Conservation (phyloP, 2,113 vertebrate species). For the Malurus cyaneus region DNA sequence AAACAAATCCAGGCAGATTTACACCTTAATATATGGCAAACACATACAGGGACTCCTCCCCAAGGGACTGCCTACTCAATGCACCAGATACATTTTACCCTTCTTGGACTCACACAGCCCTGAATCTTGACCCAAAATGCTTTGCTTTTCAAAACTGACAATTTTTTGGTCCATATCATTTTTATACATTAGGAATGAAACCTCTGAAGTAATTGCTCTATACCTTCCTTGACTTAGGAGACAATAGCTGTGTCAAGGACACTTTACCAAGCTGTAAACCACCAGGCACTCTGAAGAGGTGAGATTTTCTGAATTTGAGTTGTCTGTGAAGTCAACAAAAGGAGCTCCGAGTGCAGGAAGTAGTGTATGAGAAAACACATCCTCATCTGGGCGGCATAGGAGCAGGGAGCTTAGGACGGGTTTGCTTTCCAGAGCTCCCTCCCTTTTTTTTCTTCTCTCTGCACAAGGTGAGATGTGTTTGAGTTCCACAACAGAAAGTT, state of each 20-base stretch:
- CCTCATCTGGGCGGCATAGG: not conserved
- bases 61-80: not conserved
- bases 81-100: not conserved
- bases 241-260: not conserved
- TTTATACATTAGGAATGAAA: not conserved
- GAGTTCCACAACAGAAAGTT: not conserved
- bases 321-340: not conserved
- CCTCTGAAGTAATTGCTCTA: not conserved
- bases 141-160: not conserved
- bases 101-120: not conserved
- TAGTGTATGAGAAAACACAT: not conserved
- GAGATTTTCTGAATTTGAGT: not conserved
- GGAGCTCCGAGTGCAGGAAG: not conserved
- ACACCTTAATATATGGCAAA: not conserved
- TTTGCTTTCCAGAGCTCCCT: not conserved
- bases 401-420: not conserved
- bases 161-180: not conserved
- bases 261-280: not conserved
- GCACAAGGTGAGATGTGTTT: not conserved
- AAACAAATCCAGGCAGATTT: not conserved
- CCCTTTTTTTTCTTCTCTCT: fast-evolving
- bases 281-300: fast-evolving
- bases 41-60: not conserved
- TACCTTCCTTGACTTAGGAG: not conserved
- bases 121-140: not conserved